phyloP scores from a whole-genome alignment of 2,113 vertebrate genomes.

The Sylvilagus bachmani region DNA sequence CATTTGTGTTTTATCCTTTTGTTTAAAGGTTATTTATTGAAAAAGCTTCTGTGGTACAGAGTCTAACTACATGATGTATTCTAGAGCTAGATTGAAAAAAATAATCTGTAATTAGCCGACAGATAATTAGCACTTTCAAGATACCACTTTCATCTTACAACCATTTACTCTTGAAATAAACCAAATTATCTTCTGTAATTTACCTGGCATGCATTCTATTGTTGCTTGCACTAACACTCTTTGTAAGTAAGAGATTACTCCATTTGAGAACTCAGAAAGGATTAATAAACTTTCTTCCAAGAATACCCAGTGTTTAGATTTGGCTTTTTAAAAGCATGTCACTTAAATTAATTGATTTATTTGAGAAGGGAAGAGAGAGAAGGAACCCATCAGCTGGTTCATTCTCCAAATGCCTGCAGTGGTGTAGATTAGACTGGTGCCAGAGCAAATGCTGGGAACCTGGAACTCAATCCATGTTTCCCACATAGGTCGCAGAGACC shows the following conservation, averaged over 20 bases:
- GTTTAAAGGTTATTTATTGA: constrained; percentile 78
- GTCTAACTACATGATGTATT: constrained; percentile 47
- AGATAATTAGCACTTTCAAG: constrained; percentile 77
- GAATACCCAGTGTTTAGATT: neutral
- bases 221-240: neutral
- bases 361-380: too few relatives aligned
- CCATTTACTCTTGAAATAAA: constrained; percentile 75
- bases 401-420: too few relatives aligned
- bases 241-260: constrained; percentile 46
- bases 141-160: constrained; percentile 71
- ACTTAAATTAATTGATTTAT: neutral
- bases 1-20: constrained; percentile 61
- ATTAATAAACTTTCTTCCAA: constrained; percentile 19
- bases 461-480: too few relatives aligned
- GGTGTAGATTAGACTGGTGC: too few relatives aligned
- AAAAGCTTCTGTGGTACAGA: constrained; percentile 50
- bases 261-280: constrained; percentile 38
- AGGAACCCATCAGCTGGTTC: too few relatives aligned
- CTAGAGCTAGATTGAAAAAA: constrained; percentile 68
- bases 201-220: constrained; percentile 68
- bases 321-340: neutral
- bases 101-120: constrained; percentile 74
- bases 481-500: too few relatives aligned
- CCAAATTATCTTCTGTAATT: constrained; percentile 73
- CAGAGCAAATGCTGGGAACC: too few relatives aligned